Evolutionary conservation across 1,140 invertebrate genomes (phyloP), one percentile per base, ranked within the genome.

Genomic region (Melanaphis sacchari): DNA sequence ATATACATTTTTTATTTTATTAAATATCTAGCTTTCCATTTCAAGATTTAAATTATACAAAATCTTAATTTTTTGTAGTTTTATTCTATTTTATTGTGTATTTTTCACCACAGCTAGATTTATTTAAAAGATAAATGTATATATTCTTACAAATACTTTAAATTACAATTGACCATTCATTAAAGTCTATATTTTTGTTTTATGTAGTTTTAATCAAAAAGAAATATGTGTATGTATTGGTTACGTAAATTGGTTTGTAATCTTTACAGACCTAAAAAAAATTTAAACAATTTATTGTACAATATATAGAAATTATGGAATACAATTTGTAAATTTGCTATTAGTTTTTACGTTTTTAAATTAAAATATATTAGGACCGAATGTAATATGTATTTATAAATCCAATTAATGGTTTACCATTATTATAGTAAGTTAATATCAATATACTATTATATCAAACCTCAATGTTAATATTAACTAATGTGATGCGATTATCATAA

Each of bases 1-100:
- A 54, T 85, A 46, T 46, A 43, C 22, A 40, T 85, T 92, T 92
- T 92, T 82, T 43, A 82, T 43, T 91, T 46, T 81, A 46, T 92
- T 92, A 84, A 92, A 36, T 84, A 82, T 82, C 66, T 84, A 92
- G 46, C 81, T 82, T 93, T 41, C 46, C 31, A 82, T 84, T 46
- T 92, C 46, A n/a, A 59, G 26, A 92, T 92, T 84, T 84, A 49
- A 49, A 54, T 38, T 36, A 49, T 24, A n/a, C 18, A 85, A 82
- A 49, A 49, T 84, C 24, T 84, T 40, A 52, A 18, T 85, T 7
- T 52, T 93, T 38, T 93, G 38, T 52, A 93, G 49, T 66, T 85
- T 40, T 91, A 76, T 91, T 76, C 66, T 38, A 49, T 92, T 92
- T 54, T 82, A 36, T 92, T 3, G 11, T 92, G 15, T 38, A 59